A percentile compares a stretch with the other conserved stretches of the same genome.
phyloP scores from a whole-genome alignment of 2,113 vertebrate species.

The Epinephelus fuscoguttatus region DNA sequence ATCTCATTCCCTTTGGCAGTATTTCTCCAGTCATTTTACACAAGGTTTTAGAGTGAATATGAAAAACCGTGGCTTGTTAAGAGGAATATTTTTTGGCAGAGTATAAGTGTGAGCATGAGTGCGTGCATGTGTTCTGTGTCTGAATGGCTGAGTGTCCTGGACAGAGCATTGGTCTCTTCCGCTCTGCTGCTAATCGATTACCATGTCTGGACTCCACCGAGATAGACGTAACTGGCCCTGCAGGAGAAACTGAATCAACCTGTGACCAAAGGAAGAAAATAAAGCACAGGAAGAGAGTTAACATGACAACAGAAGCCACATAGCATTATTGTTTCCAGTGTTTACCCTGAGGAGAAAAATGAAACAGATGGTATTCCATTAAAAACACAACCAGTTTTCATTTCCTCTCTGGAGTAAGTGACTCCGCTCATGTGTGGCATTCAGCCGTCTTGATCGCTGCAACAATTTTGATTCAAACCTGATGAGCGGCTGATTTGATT shows the following conservation, averaged over 20 bases:
- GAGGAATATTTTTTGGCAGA: slow-evolving; percentile 27
- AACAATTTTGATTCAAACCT: slow-evolving; percentile 16
- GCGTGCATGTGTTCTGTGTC: slow-evolving; percentile 50
- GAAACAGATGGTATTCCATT: slow-evolving; percentile 54
- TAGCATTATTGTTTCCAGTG: slow-evolving; percentile 22
- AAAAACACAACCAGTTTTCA: slow-evolving; percentile 28
- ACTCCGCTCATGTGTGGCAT: slow-evolving; percentile 10
- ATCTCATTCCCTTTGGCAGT: neutral
- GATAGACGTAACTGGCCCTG: slow-evolving; percentile 58
- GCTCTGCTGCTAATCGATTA: slow-evolving; percentile 78
- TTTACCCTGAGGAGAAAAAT: slow-evolving; percentile 28
- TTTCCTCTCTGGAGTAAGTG: slow-evolving; percentile 9
- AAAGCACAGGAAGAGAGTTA: slow-evolving; percentile 37
- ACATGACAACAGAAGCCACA: slow-evolving; percentile 37
- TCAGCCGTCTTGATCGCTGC: slow-evolving; percentile 16
- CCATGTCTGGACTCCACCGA: slow-evolving; percentile 62
- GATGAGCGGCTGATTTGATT: slow-evolving; percentile 50
- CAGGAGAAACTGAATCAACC: slow-evolving; percentile 63
- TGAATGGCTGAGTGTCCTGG: slow-evolving; percentile 59
- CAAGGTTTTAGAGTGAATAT: slow-evolving; percentile 3
- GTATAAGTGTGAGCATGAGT: slow-evolving; percentile 27
- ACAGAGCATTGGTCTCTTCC: slow-evolving; percentile 61
- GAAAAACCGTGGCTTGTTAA: neutral
- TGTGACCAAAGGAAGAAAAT: slow-evolving; percentile 31
- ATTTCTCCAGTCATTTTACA: slow-evolving; percentile 12